phyloP scores from a whole-genome alignment of 1,140 invertebrate genomes.

The Saxidomus purpurata region DNA sequence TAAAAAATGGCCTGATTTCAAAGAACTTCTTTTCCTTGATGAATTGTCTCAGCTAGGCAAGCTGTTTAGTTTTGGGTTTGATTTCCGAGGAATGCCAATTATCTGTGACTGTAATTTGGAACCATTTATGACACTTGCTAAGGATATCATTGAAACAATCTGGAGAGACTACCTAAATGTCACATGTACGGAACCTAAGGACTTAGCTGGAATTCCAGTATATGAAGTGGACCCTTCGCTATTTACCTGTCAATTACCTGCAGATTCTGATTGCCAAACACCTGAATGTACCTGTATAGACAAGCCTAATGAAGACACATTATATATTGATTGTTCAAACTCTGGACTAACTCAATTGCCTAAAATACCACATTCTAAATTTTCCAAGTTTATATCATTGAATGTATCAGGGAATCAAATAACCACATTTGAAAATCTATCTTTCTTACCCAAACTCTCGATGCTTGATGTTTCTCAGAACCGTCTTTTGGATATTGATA shows the following conservation, averaged over 20 bases:
- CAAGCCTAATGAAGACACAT: slow-evolving; percentile 27
- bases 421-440: neutral
- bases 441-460: neutral
- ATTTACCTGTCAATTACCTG: neutral
- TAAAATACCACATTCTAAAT: slow-evolving; percentile 14
- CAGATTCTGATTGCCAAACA: slow-evolving; percentile 2
- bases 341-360: neutral
- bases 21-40: slow-evolving; percentile 26
- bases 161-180: slow-evolving; percentile 34
- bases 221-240: neutral
- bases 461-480: slow-evolving; percentile 33
- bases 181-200: slow-evolving; percentile 17
- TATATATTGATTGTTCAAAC: slow-evolving; percentile 51
- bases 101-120: slow-evolving; percentile 52
- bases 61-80: slow-evolving; percentile 43
- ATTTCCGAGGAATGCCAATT: slow-evolving; percentile 10
- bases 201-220: neutral
- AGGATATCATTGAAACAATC: neutral
- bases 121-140: slow-evolving; percentile 24
- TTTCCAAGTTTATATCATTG: slow-evolving; percentile 13
- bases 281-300: slow-evolving; percentile 45
- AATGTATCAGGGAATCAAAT: slow-evolving; percentile 49
- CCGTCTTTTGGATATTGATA: neutral
- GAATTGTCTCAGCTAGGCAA: slow-evolving; percentile 27
- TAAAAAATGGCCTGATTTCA: slow-evolving; percentile 37